Base-by-base conservation (phyloP, 2,888 invertebrate genomes). In the Psylliodes chrysocephalus region DNA sequence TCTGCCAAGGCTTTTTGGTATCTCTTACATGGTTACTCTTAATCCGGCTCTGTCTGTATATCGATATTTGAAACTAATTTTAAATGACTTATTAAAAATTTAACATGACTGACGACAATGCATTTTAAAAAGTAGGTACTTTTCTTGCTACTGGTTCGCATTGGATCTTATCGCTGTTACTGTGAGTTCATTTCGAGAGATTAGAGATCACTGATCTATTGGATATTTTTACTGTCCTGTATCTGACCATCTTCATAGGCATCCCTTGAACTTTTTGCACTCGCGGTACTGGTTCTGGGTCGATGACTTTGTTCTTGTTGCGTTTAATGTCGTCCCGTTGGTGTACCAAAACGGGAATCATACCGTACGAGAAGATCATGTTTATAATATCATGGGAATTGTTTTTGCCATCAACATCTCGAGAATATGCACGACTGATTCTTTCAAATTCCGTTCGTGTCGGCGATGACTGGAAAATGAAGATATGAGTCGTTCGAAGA, bases 361-460 rank as follows among this genome's bases (percentile, higher is more conserved):
- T 78, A 77, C 78, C 79, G 77, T 78, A 77, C 75, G 73, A 68
- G 69, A 66, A 74, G 77, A 73, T 73, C 76, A 73, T 75, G 78
- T 78, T 78, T 78, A 75, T 75, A 76, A 76, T 75, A 76, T 74
- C 77, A 78, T 78, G 78, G 76, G 78, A 79, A 78, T 74, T 65
- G 63, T 67, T 64, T 62, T 67, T 64, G 56, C 62, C 55, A 35
- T 57, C 61, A 63, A 63, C 64, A 60, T 15, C 67, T 68, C 57
- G 55, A 66, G 64, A 64, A 68, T 66, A 64, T 59, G 59, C 59
- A 68, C 63, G 66, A 54, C 59, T 56, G 60, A 64, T 66, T 68
- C 62, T 65, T 60, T 61, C 28, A 53, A 60, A 67, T 55, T 46
- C 57, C 49, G 33, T 51, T 57, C 42, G 18, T 14, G 54, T 19